phyloP scores from a whole-genome alignment of 2,113 vertebrate genomes.

The Platysteira castanea region DNA sequence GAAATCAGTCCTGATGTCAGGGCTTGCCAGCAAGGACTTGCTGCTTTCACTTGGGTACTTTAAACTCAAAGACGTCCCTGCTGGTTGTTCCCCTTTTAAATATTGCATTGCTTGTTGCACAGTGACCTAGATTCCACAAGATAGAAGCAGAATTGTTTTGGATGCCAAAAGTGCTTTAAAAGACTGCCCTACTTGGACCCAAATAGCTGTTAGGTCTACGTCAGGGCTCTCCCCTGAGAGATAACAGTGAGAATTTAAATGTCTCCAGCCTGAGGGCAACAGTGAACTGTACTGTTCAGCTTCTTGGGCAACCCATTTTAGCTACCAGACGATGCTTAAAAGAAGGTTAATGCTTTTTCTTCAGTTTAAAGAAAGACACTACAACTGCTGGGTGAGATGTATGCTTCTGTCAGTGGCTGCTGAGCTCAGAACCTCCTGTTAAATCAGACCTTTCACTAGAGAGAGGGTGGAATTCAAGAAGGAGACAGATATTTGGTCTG shows the following conservation, averaged over 20 bases:
- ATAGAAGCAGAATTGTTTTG: constrained; percentile 6
- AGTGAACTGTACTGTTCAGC: background rate
- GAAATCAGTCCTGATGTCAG: background rate
- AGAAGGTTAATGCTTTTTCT: background rate
- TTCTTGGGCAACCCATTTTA: background rate
- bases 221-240: background rate
- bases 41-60: background rate
- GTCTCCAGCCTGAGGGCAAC: background rate
- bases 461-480: background rate
- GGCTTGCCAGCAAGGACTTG: background rate
- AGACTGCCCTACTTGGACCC: constrained; percentile 16
- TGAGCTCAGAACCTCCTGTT: background rate
- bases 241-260: background rate
- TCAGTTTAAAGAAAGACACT: background rate
- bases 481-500: background rate
- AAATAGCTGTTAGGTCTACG: background rate
- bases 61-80: background rate
- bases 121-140: constrained; percentile 48
- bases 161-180: background rate
- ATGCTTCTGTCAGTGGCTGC: background rate
- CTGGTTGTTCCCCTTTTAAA: constrained; percentile 14
- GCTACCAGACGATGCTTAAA: background rate
- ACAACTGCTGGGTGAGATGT: background rate
- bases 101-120: constrained; percentile 42
- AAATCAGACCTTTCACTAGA: background rate